phyloP scores from a whole-genome alignment of 2,113 vertebrate species.

The Zosterops borbonicus region DNA sequence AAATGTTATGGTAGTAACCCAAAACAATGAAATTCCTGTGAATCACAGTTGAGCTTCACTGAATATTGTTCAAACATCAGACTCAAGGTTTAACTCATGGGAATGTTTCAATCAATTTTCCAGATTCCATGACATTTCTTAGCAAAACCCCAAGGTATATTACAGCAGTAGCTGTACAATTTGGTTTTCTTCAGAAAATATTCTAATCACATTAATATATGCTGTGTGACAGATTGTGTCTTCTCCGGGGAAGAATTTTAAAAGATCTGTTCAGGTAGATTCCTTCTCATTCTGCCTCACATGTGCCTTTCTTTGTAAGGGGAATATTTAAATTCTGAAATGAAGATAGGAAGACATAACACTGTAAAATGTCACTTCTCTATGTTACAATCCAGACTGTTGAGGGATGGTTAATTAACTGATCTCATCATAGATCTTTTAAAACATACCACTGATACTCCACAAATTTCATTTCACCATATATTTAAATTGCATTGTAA shows the following conservation, averaged over 20 bases:
- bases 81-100: background rate
- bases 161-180: background rate
- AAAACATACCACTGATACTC: background rate
- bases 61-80: background rate
- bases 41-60: background rate
- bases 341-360: background rate
- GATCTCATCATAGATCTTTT: background rate
- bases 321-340: background rate
- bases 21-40: background rate
- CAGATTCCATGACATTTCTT: slow-evolving; percentile 16
- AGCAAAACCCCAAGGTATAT: slow-evolving; percentile 4
- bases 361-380: background rate
- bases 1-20: background rate
- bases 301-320: background rate
- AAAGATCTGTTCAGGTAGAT: background rate
- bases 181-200: slow-evolving; percentile 32
- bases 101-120: slow-evolving; percentile 11
- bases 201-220: slow-evolving; percentile 19
- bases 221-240: background rate
- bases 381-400: background rate
- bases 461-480: background rate
- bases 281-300: background rate
- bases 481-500: background rate
- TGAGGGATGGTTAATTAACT: background rate
- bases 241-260: background rate